phyloP scores from a whole-genome alignment of 2,888 invertebrate species.

The Tipula vernalis region DNA sequence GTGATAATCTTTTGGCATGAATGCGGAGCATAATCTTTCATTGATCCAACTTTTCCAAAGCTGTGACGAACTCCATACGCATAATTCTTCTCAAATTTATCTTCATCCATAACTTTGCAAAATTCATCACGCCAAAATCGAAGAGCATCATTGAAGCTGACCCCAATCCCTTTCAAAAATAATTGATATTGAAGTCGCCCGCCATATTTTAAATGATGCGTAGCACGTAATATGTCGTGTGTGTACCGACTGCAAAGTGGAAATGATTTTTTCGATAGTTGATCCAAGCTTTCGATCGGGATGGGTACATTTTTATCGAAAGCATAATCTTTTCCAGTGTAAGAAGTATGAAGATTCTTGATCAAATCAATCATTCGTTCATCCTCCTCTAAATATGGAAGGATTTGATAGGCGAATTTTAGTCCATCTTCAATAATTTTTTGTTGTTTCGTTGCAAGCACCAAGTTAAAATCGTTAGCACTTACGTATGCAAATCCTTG shows the following conservation, averaged over 20 bases:
- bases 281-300: slow-evolving; percentile 64
- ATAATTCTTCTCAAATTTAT: slow-evolving; percentile 88
- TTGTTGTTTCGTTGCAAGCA: slow-evolving; percentile 66
- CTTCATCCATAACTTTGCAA: slow-evolving; percentile 65
- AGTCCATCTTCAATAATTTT: slow-evolving; percentile 33
- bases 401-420: slow-evolving; percentile 34
- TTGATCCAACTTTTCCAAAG: slow-evolving; percentile 91
- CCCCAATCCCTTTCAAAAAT: slow-evolving; percentile 90
- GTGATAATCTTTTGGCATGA: slow-evolving; percentile 87
- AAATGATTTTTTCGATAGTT: slow-evolving; percentile 69
- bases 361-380: slow-evolving; percentile 64
- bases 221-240: slow-evolving; percentile 62
- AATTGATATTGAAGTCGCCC: slow-evolving; percentile 86
- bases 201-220: slow-evolving; percentile 82
- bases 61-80: slow-evolving; percentile 83
- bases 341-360: slow-evolving; percentile 64
- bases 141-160: slow-evolving; percentile 79
- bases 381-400: slow-evolving; percentile 71
- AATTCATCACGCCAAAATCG: slow-evolving; percentile 89
- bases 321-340: slow-evolving; percentile 69
- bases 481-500: slow-evolving; percentile 82
- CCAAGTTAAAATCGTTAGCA: slow-evolving; percentile 68
- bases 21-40: slow-evolving; percentile 77
- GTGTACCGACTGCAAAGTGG: slow-evolving; percentile 93
- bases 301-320: slow-evolving; percentile 38